Evolutionary conservation across 2,113 vertebrate genomes (phyloP), one percentile per base, ranked within the genome.

Genomic region (Macheiramphus alcinus): DNA sequence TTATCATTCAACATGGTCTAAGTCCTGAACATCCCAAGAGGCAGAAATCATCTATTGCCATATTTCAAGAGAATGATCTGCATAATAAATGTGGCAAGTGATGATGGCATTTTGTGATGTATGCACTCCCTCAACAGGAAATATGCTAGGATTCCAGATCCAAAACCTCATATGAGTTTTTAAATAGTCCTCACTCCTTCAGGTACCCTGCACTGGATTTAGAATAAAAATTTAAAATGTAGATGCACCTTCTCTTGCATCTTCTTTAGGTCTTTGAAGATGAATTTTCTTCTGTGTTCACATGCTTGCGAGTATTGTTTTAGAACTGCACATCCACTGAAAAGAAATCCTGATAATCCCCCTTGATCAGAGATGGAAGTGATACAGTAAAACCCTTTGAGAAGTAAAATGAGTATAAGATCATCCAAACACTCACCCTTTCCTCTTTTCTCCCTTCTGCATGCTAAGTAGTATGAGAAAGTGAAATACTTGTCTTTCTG

Each of bases 161-260:
- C 59, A 93, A 52, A 89, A 73, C 71, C 73, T 73, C 36, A 31
- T 55, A 73, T 52, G 75, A 94, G 86, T 90, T 86, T 94, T 94
- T 80, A 94, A 95, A 86, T 79, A 93, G 45, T 23, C 18, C n/a
- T 80, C 38, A 56, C n/a, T 86, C 20, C 75, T 92, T 90, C 73
- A 96, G 38, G 45, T 84, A 86, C 32, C 52, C 14, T 45, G 55
- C 0, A 0, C 18, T 88, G 23, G 80, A 88, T 86, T 92, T 91
- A 80, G 59, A 83, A 83, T 66, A 78, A 83, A 94, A 94, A 94
- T 74, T 78, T 94, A 75, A 93, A 90, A 97, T 90, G 85, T 68
- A 95, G 93, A 94, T 96, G 25, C 23, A 65, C 42, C 25, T 86
- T 62, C 58, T 86, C n/a, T 78, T 84, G 59, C 16, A 66, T 66